Percentiles rank a stretch among this genome's conserved stretches.
These are phyloP conservation scores for Tridacna crocea DNA, from an alignment of 2,888 invertebrate species.

Conservation along the genomic window DNA sequence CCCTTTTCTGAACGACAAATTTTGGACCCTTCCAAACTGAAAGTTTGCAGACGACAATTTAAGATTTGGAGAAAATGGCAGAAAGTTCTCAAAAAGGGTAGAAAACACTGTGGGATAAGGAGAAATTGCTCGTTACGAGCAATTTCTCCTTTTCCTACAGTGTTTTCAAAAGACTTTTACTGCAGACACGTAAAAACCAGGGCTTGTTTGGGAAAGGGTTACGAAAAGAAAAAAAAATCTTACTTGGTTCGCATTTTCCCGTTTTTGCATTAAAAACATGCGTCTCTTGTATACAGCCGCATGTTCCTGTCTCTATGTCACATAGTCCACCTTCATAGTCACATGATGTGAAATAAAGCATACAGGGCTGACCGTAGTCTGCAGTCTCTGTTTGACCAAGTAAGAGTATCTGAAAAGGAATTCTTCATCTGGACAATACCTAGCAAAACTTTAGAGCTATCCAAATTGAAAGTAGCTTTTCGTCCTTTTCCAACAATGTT, in stretches of 20 bases:
- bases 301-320: neutral
- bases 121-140: neutral
- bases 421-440: neutral
- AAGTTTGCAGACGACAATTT: neutral
- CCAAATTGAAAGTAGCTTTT: neutral
- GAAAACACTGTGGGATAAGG: neutral
- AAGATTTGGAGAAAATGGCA: too few species aligned
- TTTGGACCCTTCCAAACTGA: too few species aligned
- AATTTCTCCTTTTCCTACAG: neutral
- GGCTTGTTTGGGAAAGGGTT: neutral
- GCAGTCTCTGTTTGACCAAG: neutral
- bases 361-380: neutral
- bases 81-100: neutral
- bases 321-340: slow-evolving; percentile 7
- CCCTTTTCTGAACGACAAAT: too few species aligned
- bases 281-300: neutral
- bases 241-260: neutral
- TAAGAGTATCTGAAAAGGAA: neutral
- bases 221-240: neutral
- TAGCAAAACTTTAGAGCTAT: neutral
- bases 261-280: neutral
- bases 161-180: neutral
- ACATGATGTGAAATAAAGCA: neutral
- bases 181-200: neutral
- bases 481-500: neutral